Evolutionary conservation across 2,888 invertebrate species (phyloP), one percentile per base, ranked within the genome.

Genomic region (Agrenia bidenticulata): DNA sequence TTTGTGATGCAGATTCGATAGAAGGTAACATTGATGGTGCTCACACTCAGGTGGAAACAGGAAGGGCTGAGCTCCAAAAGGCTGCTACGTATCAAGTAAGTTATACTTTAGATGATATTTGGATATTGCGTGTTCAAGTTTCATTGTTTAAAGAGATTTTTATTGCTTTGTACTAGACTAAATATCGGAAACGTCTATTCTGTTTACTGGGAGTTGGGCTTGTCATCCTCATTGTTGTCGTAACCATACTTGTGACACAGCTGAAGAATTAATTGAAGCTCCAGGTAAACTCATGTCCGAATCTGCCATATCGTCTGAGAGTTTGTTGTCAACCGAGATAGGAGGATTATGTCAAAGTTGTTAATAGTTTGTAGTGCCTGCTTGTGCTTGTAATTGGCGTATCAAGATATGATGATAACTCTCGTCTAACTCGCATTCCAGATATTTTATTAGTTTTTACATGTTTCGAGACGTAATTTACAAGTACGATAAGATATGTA

Each of bases 21-120:
- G 92, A 92, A 79, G 87, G 85, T 76, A 88, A 87, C 81, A 88
- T 94, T 77, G 91, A 92, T 77, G 84, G 85, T 66, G 87, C 89
- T 1, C 85, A 86, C 59, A 85, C 85, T 1, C 85, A 89, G 76
- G 90, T 94, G 2, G 92, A 92, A 78, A 81, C 86, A n/a, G 94
- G 91, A 0, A 84, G 85, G 5, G 86, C 87, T 70, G 88, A 94
- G 77, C 80, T 94, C 49, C 83, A 86, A n/a, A 92, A 92, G 79
- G 94, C 93, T 19, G 86, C 88, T 37, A 84, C 86, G 75, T 88
- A 91, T 81, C 89, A 91, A 81, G 88, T 88, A 79, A 61, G 57
- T 24, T 41, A 19, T 9, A 13, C 19, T 55, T n/a, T 24, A 7
- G 53, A 7, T 53, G 23, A n/a, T n/a, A n/a, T n/a, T n/a, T 9